Conservation (phyloP, 2,888 invertebrate species). For the Platycheirus rosarum region DNA sequence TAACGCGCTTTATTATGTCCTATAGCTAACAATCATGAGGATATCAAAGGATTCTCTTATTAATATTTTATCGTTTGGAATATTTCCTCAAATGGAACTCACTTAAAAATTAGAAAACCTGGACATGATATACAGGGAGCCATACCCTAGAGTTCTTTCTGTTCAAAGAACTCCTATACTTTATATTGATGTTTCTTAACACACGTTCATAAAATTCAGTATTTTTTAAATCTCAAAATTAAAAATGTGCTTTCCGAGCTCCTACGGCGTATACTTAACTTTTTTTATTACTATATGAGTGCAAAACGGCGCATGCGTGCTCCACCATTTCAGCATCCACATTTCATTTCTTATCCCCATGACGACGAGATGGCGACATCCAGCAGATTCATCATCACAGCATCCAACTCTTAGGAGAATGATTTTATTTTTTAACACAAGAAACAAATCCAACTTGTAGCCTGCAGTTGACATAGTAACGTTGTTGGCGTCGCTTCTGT, state of each 20-base stretch:
- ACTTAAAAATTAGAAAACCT: too few species aligned
- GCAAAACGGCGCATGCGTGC: slow-evolving; percentile 39
- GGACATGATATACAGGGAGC: too few species aligned
- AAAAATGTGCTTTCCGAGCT: slow-evolving; percentile 39
- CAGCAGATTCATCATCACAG: slow-evolving; percentile 51
- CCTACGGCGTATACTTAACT: slow-evolving; percentile 37
- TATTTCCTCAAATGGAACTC: too few species aligned
- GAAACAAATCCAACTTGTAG: slow-evolving; percentile 66
- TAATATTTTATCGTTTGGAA: too few species aligned
- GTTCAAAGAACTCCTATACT: too few species aligned
- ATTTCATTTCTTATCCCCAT: slow-evolving; percentile 2
- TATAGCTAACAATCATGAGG: too few species aligned
- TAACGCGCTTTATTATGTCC: too few species aligned
- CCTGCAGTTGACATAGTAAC: slow-evolving; percentile 64
- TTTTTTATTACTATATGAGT: slow-evolving; percentile 1
- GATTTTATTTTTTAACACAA: slow-evolving; percentile 45
- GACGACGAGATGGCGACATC: slow-evolving; percentile 36
- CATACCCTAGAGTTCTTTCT: too few species aligned
- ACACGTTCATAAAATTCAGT: too few species aligned
- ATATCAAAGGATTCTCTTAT: too few species aligned
- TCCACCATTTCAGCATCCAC: slow-evolving; percentile 58
- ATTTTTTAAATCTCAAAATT: too few species aligned
- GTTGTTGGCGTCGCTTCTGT: slow-evolving; percentile 53
- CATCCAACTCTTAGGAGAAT: slow-evolving; percentile 57
- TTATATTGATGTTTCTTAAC: too few species aligned